These are phyloP conservation scores for Leptatherina wallacei DNA, from an alignment of 2,797 vertebrate genomes.

Conservation along the genomic window DNA sequence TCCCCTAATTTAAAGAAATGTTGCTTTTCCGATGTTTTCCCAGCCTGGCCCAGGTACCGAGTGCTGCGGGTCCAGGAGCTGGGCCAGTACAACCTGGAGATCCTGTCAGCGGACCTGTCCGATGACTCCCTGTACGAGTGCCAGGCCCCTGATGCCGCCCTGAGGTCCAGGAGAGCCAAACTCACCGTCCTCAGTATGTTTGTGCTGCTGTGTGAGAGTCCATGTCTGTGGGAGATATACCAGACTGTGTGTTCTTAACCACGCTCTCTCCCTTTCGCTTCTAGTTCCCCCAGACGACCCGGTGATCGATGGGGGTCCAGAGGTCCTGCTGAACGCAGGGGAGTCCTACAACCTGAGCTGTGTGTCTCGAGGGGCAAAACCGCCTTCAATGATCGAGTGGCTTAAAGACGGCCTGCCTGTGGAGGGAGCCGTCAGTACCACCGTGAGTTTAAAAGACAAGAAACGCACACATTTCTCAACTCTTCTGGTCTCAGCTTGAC, in stretches of 20 bases:
- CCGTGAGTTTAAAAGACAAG: slow-evolving; percentile 73
- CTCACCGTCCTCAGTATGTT: slow-evolving; percentile 90
- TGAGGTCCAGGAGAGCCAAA: slow-evolving; percentile 91
- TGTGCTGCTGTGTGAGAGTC: neutral
- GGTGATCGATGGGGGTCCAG: slow-evolving; percentile 89
- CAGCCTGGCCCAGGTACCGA: slow-evolving; percentile 94
- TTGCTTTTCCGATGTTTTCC: no score
- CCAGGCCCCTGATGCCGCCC: slow-evolving; percentile 94
- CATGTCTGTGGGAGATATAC: neutral
- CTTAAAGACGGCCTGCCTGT: slow-evolving; percentile 89
- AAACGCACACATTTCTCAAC: neutral
- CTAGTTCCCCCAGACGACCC: slow-evolving; percentile 93
- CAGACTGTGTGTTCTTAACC: slow-evolving; percentile 15
- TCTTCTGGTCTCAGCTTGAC: neutral
- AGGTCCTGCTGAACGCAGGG: slow-evolving; percentile 90
- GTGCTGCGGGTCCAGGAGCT: slow-evolving; percentile 88
- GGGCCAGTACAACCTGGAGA: slow-evolving; percentile 96
- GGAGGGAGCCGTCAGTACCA: slow-evolving; percentile 86
- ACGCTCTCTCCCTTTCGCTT: neutral
- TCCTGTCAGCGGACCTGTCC: slow-evolving; percentile 89
- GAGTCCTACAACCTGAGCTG: slow-evolving; percentile 93
- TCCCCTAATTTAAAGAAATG: no score
- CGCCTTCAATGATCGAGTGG: slow-evolving; percentile 89
- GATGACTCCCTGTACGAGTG: slow-evolving; percentile 95
- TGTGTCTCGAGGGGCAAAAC: slow-evolving; percentile 91